Evolutionary conservation across 2,797 vertebrate genomes (phyloP).

Genomic region (Acomys russatus): DNA sequence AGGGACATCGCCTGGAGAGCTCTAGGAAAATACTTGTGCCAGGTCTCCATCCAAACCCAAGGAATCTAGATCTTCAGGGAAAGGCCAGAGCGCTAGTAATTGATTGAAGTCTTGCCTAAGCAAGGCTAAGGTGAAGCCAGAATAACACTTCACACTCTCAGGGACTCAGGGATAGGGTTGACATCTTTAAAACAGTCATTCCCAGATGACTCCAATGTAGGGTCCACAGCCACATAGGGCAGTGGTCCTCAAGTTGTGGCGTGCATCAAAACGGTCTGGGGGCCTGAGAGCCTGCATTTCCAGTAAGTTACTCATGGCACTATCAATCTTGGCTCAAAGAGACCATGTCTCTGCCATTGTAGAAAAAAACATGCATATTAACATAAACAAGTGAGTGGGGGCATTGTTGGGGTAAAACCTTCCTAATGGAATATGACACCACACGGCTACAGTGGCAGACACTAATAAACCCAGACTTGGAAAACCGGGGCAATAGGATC

Average conservation of each 20-base stretch:
- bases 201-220: neutral
- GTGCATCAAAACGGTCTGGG: neutral
- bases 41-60: slow-evolving; percentile 2
- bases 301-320: neutral
- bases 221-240: neutral
- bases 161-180: neutral
- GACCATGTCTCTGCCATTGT: neutral
- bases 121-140: neutral
- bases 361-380: neutral
- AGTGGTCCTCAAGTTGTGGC: neutral
- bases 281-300: neutral
- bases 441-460: neutral
- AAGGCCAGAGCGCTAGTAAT: neutral
- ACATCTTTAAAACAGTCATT: neutral
- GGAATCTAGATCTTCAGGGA: slow-evolving; percentile 36
- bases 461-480: neutral
- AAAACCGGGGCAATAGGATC: neutral
- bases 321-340: neutral
- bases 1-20: neutral
- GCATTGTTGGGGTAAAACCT: slow-evolving; percentile 4
- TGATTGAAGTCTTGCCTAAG: neutral
- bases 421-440: neutral
- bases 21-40: neutral
- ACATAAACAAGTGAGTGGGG: neutral
- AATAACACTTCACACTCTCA: neutral